These are phyloP conservation scores for Amphiura filiformis DNA, from an alignment of 35 echinoderm and acorn worm species.

Conservation along the genomic window DNA sequence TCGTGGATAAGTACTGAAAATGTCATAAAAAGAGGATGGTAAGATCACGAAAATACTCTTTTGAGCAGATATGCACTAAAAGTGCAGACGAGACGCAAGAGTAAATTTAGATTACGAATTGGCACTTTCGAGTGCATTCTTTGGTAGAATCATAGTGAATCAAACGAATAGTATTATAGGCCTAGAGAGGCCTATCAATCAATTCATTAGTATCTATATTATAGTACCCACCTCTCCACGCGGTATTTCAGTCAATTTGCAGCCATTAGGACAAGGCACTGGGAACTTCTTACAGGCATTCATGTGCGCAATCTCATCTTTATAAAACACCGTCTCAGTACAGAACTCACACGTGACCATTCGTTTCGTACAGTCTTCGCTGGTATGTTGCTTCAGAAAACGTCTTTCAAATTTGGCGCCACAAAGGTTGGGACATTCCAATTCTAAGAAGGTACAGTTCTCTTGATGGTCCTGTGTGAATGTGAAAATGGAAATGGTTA, in stretches of 20 bases:
- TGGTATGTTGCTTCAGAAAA: slow-evolving; percentile 80
- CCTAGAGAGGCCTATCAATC: too few relatives aligned
- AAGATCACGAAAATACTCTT: too few relatives aligned
- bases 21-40: too few relatives aligned
- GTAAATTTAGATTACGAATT: too few relatives aligned
- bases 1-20: too few relatives aligned
- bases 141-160: too few relatives aligned
- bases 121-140: too few relatives aligned
- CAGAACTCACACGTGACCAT: slow-evolving; percentile 97
- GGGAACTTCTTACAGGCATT: slow-evolving; percentile 88
- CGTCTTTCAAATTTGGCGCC: slow-evolving; percentile 96
- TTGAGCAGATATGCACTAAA: too few relatives aligned
- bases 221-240: slow-evolving; percentile 68
- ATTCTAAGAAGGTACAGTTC: slow-evolving; percentile 74
- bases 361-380: slow-evolving; percentile 87
- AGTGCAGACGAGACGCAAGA: too few relatives aligned
- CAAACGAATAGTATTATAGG: too few relatives aligned
- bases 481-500: too few relatives aligned
- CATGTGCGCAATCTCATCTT: slow-evolving; percentile 98
- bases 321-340: slow-evolving; percentile 82
- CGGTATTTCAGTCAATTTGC: slow-evolving; percentile 89
- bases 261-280: slow-evolving; percentile 90
- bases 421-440: slow-evolving; percentile 93
- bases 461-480: slow-evolving; percentile 59
- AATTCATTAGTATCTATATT: too few relatives aligned